These are phyloP conservation scores for Drosophila seguyi DNA, from an alignment of 1,140 invertebrate species.

Conservation along the genomic window DNA sequence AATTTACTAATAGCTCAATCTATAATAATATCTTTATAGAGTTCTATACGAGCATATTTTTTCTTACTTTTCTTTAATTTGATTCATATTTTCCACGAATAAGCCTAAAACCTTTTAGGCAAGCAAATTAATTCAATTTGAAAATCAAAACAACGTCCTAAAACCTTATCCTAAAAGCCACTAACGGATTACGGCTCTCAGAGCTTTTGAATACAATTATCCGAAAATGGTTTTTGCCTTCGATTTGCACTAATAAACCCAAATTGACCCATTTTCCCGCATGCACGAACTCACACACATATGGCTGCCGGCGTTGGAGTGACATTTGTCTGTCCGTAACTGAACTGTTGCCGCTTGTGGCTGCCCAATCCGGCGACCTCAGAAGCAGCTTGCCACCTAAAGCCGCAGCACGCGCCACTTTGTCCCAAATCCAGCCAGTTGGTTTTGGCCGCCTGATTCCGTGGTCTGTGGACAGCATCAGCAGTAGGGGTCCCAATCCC, in stretches of 20 bases:
- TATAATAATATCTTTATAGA: neutral
- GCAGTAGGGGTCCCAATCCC: neutral
- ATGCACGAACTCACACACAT: constrained; percentile 28
- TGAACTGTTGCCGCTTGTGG: constrained; percentile 65
- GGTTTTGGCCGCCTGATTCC: constrained; percentile 63
- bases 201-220: constrained; percentile 9
- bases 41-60: too few relatives aligned
- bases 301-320: constrained; percentile 25
- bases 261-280: constrained; percentile 44
- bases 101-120: neutral
- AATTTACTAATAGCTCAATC: neutral
- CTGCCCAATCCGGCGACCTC: constrained; percentile 64
- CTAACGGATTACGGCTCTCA: constrained; percentile 1
- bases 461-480: constrained; percentile 32
- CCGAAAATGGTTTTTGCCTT: constrained; percentile 25
- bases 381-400: constrained; percentile 72
- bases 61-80: neutral
- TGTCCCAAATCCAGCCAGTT: constrained; percentile 69
- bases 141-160: neutral
- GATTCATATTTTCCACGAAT: too few relatives aligned
- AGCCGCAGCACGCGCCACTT: constrained; percentile 79
- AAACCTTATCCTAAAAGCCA: neutral
- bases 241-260: constrained; percentile 47
- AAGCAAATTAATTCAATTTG: constrained; percentile 6
- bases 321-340: constrained; percentile 68